Percentiles rank a stretch among this genome's conserved stretches.
Conservation (phyloP, 2,113 vertebrate genomes). For the Castor canadensis region DNA sequence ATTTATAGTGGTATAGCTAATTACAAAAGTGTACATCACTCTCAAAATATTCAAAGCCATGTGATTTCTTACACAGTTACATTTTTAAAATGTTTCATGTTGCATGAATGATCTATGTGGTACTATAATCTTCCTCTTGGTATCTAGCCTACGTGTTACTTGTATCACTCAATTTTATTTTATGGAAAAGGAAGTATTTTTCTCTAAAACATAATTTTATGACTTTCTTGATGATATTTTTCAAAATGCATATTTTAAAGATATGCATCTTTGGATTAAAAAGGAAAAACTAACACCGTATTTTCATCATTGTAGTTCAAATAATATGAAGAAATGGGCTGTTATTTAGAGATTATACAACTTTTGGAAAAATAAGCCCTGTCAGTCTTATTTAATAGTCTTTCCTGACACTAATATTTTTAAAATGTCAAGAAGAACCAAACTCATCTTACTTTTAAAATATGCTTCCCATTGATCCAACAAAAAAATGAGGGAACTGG, state of each 20-base stretch:
- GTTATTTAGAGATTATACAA: neutral
- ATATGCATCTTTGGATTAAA: neutral
- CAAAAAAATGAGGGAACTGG: neutral
- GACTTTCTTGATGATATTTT: neutral
- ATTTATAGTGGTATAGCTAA: neutral
- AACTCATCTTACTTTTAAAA: slow-evolving; percentile 25
- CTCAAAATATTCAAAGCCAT: neutral
- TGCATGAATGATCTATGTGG: neutral
- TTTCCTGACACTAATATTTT: slow-evolving; percentile 34
- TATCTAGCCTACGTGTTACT: neutral
- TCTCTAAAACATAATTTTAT: neutral
- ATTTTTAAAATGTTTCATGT: neutral
- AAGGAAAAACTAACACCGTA: neutral
- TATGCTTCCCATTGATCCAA: slow-evolving; percentile 8
- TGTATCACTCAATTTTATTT: neutral
- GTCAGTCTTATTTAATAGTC: neutral
- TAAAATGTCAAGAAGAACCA: neutral
- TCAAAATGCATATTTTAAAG: neutral
- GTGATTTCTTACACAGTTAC: neutral
- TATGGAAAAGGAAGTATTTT: neutral
- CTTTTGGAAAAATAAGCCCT: neutral
- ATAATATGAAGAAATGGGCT: neutral
- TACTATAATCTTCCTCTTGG: neutral
- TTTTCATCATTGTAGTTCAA: neutral
- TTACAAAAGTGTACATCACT: neutral